phyloP scores from a whole-genome alignment of 2,888 invertebrate genomes.

The Athalia cordata region DNA sequence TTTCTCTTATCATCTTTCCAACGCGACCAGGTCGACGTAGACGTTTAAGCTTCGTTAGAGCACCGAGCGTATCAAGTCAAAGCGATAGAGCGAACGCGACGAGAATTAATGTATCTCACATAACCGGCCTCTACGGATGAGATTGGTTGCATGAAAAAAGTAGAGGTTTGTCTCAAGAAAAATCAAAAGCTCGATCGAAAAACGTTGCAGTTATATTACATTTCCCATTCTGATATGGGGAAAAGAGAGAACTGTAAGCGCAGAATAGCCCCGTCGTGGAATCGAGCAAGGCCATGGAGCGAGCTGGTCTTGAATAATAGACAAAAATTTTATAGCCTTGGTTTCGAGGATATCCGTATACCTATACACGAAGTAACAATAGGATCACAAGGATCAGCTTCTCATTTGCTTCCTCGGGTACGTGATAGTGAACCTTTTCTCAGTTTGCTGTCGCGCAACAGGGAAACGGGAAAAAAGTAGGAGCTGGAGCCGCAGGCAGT shows the following conservation, averaged over 20 bases:
- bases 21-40: constrained; percentile 8
- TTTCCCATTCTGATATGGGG: too few species aligned
- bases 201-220: background rate
- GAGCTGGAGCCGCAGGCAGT: too few species aligned
- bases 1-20: constrained; percentile 34
- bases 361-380: too few species aligned
- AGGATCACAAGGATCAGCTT: too few species aligned
- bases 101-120: constrained; percentile 9
- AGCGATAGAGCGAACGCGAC: constrained; percentile 38
- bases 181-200: constrained; percentile 26
- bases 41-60: constrained; percentile 39
- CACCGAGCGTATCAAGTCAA: constrained; percentile 23
- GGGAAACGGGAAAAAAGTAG: background rate
- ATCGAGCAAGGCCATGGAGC: constrained; percentile 25
- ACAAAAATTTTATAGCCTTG: constrained; percentile 34
- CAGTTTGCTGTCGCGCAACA: background rate
- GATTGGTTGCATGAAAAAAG: too few species aligned
- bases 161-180: background rate
- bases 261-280: constrained; percentile 3
- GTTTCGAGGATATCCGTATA: too few species aligned
- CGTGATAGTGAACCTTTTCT: constrained; percentile 18
- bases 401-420: background rate
- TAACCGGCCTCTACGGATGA: too few species aligned
- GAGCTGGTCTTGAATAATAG: constrained; percentile 29
- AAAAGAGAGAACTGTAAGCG: background rate